A percentile compares a stretch with the other conserved stretches of the same genome.
Evolutionary conservation across 2,888 invertebrate genomes (phyloP).

Genomic region (Ectemnius cavifrons): DNA sequence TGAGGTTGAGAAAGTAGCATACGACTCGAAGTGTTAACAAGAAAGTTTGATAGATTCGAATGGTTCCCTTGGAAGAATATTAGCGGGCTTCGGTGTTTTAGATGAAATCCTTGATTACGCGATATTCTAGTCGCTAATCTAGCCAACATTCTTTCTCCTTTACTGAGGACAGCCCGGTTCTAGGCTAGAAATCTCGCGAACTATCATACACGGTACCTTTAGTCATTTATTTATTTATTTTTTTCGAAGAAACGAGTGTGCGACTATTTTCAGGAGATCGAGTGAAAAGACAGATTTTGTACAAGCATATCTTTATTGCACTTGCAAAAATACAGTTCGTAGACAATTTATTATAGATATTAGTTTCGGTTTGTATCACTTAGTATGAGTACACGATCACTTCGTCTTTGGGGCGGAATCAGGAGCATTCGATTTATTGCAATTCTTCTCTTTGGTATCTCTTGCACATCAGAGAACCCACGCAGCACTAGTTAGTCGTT

Average conservation of each 20-base stretch:
- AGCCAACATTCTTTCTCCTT: neutral
- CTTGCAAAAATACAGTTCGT: slow-evolving; percentile 72
- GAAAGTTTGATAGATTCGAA: neutral
- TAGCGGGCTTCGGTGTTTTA: neutral
- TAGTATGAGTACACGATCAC: slow-evolving; percentile 1
- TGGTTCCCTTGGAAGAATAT: too few species aligned
- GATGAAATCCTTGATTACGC: neutral
- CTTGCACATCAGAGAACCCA: slow-evolving; percentile 31
- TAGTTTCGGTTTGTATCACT: slow-evolving; percentile 24
- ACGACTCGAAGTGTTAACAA: neutral
- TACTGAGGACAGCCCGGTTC: too few species aligned
- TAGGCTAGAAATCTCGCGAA: neutral
- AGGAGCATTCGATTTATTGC: neutral
- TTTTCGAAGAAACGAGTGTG: neutral
- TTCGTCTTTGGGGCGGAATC: neutral
- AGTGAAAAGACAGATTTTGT: slow-evolving; percentile 64
- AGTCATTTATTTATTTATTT: neutral
- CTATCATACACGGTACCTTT: neutral
- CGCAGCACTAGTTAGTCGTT: too few species aligned
- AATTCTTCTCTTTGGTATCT: slow-evolving; percentile 38
- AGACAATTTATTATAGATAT: slow-evolving; percentile 50
- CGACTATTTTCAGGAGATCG: neutral
- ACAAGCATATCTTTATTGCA: slow-evolving; percentile 74
- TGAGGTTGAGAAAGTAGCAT: slow-evolving; percentile 11
- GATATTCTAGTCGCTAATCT: neutral